Conservation (phyloP, 2,113 vertebrate species). For the Corydoras maculifer region DNA sequence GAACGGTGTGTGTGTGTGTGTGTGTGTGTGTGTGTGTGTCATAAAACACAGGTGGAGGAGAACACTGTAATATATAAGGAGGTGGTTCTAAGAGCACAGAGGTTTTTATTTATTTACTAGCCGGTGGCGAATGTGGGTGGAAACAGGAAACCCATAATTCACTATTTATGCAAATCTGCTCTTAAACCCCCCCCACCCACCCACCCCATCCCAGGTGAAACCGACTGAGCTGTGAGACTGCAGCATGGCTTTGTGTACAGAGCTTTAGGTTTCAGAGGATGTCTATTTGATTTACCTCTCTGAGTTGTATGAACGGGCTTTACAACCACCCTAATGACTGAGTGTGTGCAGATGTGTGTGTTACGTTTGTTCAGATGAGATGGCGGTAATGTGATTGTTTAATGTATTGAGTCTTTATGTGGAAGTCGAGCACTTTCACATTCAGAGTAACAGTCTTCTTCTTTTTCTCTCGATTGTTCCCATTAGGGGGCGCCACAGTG, state of each 20-base stretch:
- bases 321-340: not conserved
- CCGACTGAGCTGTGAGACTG: no score
- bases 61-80: not conserved
- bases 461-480: no score
- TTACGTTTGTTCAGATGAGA: not conserved
- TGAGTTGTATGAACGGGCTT: not conserved
- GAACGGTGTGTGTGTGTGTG: not conserved
- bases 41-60: not conserved
- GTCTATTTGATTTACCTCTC: not conserved
- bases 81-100: no score
- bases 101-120: no score
- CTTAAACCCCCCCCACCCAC: no score
- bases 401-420: not conserved
- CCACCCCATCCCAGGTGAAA: no score
- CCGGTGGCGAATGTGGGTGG: no score
- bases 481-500: no score
- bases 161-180: no score
- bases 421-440: no score
- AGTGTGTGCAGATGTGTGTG: not conserved
- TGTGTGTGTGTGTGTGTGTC: not conserved
- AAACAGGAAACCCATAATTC: no score
- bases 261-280: not conserved
- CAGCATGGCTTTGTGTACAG: constrained; percentile 21
- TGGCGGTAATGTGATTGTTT: not conserved
- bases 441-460: no score